Base-by-base conservation (phyloP, 1,140 invertebrate genomes). In the Glossosoma conforme region DNA sequence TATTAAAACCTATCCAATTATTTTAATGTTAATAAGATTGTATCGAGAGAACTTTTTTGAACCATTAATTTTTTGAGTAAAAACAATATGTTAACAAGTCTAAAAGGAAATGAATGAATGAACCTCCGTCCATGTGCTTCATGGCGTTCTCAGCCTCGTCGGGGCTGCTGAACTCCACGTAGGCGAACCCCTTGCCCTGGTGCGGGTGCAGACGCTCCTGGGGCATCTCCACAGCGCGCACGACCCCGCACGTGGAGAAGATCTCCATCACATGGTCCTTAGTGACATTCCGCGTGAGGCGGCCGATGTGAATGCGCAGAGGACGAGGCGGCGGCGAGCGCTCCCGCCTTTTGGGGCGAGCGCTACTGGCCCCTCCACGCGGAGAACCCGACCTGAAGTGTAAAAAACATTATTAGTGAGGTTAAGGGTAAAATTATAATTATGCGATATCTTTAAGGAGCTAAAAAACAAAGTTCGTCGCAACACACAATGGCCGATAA, bases 41-140 rank as follows among this genome's bases (percentile, higher is more conserved):
- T n/a, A 37, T 37, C 17, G 17, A 14, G 35, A 13, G 6, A 37
- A 13, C 6, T 14, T 37, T 37, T 37, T 5, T n/a, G n/a, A n/a
- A n/a, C n/a, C n/a, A n/a, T n/a, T n/a, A n/a, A n/a, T n/a, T n/a
- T n/a, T n/a, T n/a, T n/a, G n/a, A n/a, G n/a, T n/a, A n/a, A n/a
- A n/a, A n/a, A n/a, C n/a, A n/a, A n/a, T n/a, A n/a, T n/a, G 14
- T 35, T 22, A 35, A 64, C 13, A 42, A 37, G 11, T 14, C 11
- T 38, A 43, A 5, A 18, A 6, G 2, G n/a, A n/a, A n/a, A n/a
- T n/a, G n/a, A n/a, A n/a, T n/a, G n/a, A n/a, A n/a, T n/a, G n/a
- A 76, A 82, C 90, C 96, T 68, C 96, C 96, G 76, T 99, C 94
- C 96, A 98, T 98, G 62, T 98, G 92, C 71, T 97, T 98, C 83